Evolutionary conservation across 1,140 invertebrate species (phyloP), one percentile per base, ranked within the genome.

Genomic region (roundworm (Caenorhabditis elegans)): DNA sequence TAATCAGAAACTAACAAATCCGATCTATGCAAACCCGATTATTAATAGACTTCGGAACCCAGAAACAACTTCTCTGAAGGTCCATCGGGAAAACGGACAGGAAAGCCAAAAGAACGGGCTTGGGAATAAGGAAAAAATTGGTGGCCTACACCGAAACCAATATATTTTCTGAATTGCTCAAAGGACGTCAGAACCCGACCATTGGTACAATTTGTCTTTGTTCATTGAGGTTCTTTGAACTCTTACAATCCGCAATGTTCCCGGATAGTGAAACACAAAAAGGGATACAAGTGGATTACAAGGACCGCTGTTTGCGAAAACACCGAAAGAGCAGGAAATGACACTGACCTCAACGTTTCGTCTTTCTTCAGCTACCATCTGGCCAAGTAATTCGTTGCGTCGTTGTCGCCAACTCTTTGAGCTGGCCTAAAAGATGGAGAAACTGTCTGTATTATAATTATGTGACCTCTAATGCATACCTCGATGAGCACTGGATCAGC

Each of bases 301-400:
- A 43, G n/a, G 60, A 34, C 19, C 10, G 34, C n/a, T n/a, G n/a
- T n/a, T 15, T n/a, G 13, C 28, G 60, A 17, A 34, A 60, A 34
- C 2, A 2, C n/a, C 17, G 39, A 70, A 70, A 19, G 60, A 70
- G 60, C 60, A 70, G 8, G 17, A 82, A 82, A 60, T 49, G 48
- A 47, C 6, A 53, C 77, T 93, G 90, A 93, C 92, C 82, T 94
- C 93, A 78, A 94, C 92, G 88, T 94, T 94, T 84, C 93, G 92
- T 87, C 93, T 93, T 86, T 95, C 94, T 86, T 94, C 92, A 85
- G 95, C 94, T 85, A 95, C 90, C 94, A 95, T 95, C 82, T 89
- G 76, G 4, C 65, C 55, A 3, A 83, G 76, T 51, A 79, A 43
- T 79, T 83, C 76, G 34, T 78, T 78, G 22, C 77, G 51, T 31